Conservation (phyloP, 2,113 vertebrate genomes). For the Neofelis nebulosa region DNA sequence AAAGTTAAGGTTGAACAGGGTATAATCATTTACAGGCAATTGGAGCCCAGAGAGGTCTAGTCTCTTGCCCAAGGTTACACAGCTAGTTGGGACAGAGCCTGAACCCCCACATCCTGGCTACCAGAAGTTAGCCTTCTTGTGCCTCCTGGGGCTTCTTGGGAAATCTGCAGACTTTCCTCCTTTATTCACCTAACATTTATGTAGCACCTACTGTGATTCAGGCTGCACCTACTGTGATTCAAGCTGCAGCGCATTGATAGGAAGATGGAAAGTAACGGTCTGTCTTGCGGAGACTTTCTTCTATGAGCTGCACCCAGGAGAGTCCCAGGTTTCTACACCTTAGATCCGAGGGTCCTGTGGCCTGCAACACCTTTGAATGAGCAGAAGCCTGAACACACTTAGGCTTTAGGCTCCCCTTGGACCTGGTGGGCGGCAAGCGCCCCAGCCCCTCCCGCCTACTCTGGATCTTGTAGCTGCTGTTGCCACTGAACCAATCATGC, state of each 20-base stretch:
- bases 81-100: neutral
- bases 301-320: neutral
- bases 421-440: neutral
- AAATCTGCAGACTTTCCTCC: neutral
- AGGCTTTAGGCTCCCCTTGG: neutral
- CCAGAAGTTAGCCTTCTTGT: neutral
- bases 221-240: neutral
- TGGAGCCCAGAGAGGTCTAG: neutral
- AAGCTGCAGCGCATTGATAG: neutral
- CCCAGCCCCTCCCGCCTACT: neutral
- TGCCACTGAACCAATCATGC: slow-evolving; percentile 63
- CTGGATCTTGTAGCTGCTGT: neutral
- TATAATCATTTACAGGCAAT: neutral
- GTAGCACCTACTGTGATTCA: neutral
- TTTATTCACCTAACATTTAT: neutral
- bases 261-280: neutral
- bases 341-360: neutral
- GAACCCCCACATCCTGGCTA: neutral
- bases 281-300: neutral
- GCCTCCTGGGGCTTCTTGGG: neutral
- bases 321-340: neutral
- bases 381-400: neutral
- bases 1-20: neutral
- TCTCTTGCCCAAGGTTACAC: neutral
- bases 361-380: neutral